Base-by-base conservation (phyloP, 2,113 vertebrate species). In the Corynorhinus townsendii region DNA sequence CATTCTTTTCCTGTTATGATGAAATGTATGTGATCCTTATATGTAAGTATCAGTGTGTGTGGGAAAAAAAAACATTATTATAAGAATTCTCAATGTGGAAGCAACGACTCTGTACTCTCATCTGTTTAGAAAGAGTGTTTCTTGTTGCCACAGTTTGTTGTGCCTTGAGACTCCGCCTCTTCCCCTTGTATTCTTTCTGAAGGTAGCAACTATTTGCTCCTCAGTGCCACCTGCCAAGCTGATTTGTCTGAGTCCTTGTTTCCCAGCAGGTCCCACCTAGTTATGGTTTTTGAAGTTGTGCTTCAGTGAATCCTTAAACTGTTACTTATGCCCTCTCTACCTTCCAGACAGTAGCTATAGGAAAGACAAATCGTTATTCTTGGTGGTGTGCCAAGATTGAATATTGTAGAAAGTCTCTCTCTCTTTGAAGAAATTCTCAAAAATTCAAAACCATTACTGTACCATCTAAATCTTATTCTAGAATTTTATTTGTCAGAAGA, bases 271-370 rank as follows among this genome's bases (percentile, higher is more conserved):
- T 40, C 28, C 26, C 85, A 89, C 76, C 66, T 28, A 90, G 56
- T 84, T 90, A 66, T 69, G 82, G 72, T 88, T 59, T 95, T 93
- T 73, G 81, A 96, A 97, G 40, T 35, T 82, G 71, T 72, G 75
- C 92, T 92, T 96, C 56, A 85, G 38, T 93, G 52, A 92, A 76
- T 93, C 45, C 85, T 93, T 89, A 95, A 91, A 90, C 85, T 93
- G 77, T 40, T 62, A 80, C 59, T 88, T 38, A 24, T 80, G 54
- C 7, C 66, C 35, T 87, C 22, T 93, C 7, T 52, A 76, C 43
- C 87, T 95, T 85, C n/a, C 30, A 47, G 86, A 93, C 54, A 95
- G 85, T 77, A 88, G 20, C 28, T 94, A 24, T 20, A 40, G 43
- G 6, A 86, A 71, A 91, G 56, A 88, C 52, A 30, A 1, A 73